Evolutionary conservation across 2,113 vertebrate genomes (phyloP).

Genomic region (Triplophysa siluroides): DNA sequence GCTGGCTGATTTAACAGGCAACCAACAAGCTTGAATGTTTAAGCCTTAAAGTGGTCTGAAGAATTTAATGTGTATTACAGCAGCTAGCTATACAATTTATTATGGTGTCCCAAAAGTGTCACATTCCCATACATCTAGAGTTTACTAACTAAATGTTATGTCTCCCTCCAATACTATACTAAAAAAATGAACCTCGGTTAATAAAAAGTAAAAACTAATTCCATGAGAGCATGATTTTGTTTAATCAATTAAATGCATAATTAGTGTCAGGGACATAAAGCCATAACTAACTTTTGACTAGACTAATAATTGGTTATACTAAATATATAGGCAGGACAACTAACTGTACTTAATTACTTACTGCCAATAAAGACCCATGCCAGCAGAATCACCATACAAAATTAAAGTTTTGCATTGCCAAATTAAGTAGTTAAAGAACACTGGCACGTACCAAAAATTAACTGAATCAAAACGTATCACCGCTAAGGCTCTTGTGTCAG

Average conservation of each 20-base stretch:
- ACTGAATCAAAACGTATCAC: constrained; percentile 33
- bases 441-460: constrained; percentile 24
- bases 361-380: neutral
- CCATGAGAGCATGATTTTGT: too few relatives aligned
- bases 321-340: neutral
- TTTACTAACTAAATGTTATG: too few relatives aligned
- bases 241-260: too few relatives aligned
- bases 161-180: too few relatives aligned
- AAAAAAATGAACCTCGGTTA: too few relatives aligned
- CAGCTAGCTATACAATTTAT: too few relatives aligned
- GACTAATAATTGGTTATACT: neutral
- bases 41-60: neutral
- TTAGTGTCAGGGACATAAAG: too few relatives aligned
- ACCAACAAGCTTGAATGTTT: neutral
- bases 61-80: too few relatives aligned
- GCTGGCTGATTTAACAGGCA: neutral
- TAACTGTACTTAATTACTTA: neutral
- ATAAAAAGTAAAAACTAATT: too few relatives aligned
- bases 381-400: constrained; percentile 12
- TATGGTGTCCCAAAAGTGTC: too few relatives aligned
- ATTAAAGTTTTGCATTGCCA: constrained; percentile 12
- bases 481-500: neutral
- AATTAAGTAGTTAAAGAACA: constrained; percentile 25
- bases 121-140: too few relatives aligned
- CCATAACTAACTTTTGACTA: too few relatives aligned